phyloP scores from a whole-genome alignment of 1,140 invertebrate species.

The Hirudo medicinalis region DNA sequence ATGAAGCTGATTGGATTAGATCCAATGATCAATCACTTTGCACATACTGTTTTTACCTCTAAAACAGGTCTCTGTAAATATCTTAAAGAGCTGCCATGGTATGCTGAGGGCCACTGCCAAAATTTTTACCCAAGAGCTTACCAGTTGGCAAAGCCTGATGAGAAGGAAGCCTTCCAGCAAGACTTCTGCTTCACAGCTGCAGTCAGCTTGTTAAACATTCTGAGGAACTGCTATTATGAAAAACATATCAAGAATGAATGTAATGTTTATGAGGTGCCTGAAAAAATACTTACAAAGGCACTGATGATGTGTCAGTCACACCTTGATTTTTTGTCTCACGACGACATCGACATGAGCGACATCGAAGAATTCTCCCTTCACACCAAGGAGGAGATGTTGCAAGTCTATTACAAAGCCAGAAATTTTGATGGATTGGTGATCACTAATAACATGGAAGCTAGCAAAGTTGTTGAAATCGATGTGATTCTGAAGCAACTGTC shows the following conservation, averaged over 20 bases:
- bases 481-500: conserved; percentile 35
- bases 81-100: conserved; percentile 53
- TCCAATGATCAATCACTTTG: conserved; percentile 62
- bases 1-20: conserved; percentile 51
- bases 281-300: neutral
- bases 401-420: neutral
- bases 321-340: conserved; percentile 9
- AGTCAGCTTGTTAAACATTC: conserved; percentile 5
- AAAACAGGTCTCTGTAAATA: conserved; percentile 47
- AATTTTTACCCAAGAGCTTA: conserved; percentile 75
- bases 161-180: conserved; percentile 59
- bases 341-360: conserved; percentile 11
- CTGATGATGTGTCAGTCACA: neutral
- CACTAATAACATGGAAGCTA: neutral
- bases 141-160: conserved; percentile 55
- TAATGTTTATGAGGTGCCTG: neutral
- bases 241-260: too few species aligned
- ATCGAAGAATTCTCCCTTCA: conserved; percentile 2
- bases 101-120: conserved; percentile 62
- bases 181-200: conserved; percentile 7
- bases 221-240: neutral
- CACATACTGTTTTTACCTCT: conserved; percentile 68
- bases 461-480: neutral
- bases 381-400: neutral
- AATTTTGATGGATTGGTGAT: neutral